Conservation (phyloP, 2,888 invertebrate genomes). For the Leptinotarsa peninsularis region DNA sequence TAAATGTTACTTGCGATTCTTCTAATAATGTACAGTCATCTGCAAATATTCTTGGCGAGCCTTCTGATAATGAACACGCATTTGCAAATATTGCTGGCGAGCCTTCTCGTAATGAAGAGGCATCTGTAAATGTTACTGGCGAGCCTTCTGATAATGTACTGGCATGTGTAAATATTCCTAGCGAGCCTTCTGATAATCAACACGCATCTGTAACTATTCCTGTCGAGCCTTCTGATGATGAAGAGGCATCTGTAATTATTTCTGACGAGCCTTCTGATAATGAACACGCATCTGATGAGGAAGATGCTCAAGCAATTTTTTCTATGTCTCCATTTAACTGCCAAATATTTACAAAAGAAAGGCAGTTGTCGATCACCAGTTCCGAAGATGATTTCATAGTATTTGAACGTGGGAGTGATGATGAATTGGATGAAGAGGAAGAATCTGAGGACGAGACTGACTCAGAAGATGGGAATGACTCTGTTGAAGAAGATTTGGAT, state of each 20-base stretch:
- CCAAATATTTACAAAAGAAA: conserved; percentile 26
- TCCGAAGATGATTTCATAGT: conserved; percentile 71
- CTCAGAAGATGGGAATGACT: conserved; percentile 29
- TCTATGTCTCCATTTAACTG: conserved; percentile 27
- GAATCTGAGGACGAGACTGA: conserved; percentile 38
- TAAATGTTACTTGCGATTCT: neutral
- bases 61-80: too few species aligned
- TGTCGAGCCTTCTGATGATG: conserved; percentile 1
- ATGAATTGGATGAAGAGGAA: conserved; percentile 37
- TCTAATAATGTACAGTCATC: too few species aligned
- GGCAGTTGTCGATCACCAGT: conserved; percentile 37
- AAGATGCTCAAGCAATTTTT: conserved; percentile 9
- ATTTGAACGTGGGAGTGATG: conserved; percentile 64
- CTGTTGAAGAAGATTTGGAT: conserved; percentile 42
- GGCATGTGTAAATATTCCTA: too few species aligned
- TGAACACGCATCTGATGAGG: conserved; percentile 3
- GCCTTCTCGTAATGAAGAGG: too few species aligned
- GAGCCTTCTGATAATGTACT: too few species aligned
- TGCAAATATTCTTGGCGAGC: too few species aligned
- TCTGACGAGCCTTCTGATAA: neutral
- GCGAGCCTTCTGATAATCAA: conserved; percentile 2
- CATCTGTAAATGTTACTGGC: too few species aligned
- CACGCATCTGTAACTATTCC: neutral
- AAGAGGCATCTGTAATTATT: conserved; percentile 13
- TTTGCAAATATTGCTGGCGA: too few species aligned